Evolutionary conservation across 2,113 vertebrate species (phyloP).

Genomic region (zebrafish (Danio rerio)): DNA sequence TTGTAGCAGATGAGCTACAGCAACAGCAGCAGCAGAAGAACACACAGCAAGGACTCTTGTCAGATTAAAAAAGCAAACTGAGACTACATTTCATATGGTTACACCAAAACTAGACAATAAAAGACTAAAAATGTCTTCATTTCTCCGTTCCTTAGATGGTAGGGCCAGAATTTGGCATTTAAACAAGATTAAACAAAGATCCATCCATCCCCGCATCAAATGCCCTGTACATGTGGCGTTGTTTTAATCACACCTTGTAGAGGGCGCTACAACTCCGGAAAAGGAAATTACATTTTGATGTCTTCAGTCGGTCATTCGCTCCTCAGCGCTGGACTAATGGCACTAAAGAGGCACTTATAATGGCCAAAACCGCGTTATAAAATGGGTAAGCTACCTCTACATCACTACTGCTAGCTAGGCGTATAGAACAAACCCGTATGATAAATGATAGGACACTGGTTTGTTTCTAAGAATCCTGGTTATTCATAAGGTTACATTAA

Average conservation of each 20-base stretch:
- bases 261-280: conserved; percentile 48
- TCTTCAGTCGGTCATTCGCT: neutral
- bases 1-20: no score
- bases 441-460: neutral
- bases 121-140: no score
- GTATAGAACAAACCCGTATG: neutral
- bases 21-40: no score
- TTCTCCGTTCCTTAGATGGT: no score
- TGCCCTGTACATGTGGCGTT: neutral
- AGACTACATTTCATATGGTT: no score
- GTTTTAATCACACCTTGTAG: conserved; percentile 21
- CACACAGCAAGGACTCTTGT: no score
- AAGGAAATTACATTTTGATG: neutral
- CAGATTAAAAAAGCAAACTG: no score
- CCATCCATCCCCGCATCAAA: no score
- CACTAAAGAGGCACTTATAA: neutral
- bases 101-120: no score
- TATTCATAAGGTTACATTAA: neutral
- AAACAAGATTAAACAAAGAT: no score
- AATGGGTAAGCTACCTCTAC: conserved; percentile 49
- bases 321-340: neutral
- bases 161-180: no score
- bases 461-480: neutral
- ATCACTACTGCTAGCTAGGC: neutral
- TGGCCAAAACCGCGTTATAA: conserved; percentile 46